These are phyloP conservation scores for Drosophila saltans DNA, from an alignment of 1,140 invertebrate genomes.

Conservation along the genomic window DNA sequence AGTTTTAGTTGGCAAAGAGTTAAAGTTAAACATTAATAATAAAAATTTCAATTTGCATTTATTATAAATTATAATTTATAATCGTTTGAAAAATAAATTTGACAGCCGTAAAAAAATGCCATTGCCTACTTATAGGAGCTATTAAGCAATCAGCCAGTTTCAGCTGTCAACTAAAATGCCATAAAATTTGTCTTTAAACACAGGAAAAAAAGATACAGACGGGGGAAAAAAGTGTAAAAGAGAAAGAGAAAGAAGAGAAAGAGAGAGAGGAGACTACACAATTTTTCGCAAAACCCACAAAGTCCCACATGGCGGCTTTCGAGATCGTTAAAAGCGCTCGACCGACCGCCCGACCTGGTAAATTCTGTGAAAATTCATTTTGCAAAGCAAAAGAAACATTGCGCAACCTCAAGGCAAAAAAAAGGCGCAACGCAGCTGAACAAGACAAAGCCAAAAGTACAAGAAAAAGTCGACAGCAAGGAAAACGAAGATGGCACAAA, in stretches of 20 bases:
- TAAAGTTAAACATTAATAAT: not conserved
- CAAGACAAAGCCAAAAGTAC: slow-evolving; percentile 52
- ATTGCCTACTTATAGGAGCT: slow-evolving; percentile 28
- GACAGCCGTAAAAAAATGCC: not conserved
- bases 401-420: slow-evolving; percentile 9
- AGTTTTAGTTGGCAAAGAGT: not conserved
- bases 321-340: slow-evolving; percentile 22
- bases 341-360: slow-evolving; percentile 6
- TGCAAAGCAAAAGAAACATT: slow-evolving; percentile 8
- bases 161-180: slow-evolving; percentile 50
- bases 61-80: too few relatives aligned
- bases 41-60: slow-evolving; percentile 1
- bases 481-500: slow-evolving; percentile 4
- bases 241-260: not conserved
- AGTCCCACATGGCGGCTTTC: slow-evolving; percentile 26
- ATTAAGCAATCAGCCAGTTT: slow-evolving; percentile 30
- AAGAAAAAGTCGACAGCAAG: not conserved
- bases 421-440: slow-evolving; percentile 11
- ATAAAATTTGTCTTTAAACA: slow-evolving; percentile 58
- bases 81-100: not conserved
- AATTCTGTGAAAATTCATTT: slow-evolving; percentile 4
- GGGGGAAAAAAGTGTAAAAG: not conserved
- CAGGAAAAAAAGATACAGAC: not conserved
- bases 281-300: not conserved
- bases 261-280: not conserved